These are phyloP conservation scores for Bergia puertoricense DNA, from an alignment of 92 coral and sea anemone species.

Conservation along the genomic window DNA sequence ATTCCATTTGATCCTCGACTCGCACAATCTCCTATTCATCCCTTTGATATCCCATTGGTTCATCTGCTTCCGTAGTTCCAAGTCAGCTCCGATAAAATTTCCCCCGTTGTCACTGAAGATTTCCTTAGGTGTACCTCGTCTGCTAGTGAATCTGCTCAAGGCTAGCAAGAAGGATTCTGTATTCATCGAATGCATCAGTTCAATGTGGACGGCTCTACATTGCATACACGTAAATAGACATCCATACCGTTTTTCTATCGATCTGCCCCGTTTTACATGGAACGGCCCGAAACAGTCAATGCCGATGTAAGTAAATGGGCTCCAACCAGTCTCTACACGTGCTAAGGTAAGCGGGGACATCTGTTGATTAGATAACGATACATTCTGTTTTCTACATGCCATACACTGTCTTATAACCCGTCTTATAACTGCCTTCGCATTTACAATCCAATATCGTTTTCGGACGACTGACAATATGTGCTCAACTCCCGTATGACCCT, in stretches of 20 bases:
- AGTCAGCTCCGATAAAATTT: no score
- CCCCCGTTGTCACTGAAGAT: background rate
- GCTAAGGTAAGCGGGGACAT: background rate
- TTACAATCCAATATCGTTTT: background rate
- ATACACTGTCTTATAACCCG: background rate
- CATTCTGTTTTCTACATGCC: background rate
- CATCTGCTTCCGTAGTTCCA: background rate
- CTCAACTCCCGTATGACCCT: background rate
- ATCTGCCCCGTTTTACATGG: background rate
- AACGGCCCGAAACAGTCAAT: background rate
- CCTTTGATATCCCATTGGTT: background rate
- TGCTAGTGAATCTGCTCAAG: background rate
- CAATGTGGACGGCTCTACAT: no score
- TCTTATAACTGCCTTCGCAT: background rate
- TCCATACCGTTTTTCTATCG: background rate
- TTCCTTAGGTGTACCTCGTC: background rate
- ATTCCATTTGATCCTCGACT: background rate
- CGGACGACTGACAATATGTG: no score
- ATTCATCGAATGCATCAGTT: no score
- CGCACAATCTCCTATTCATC: background rate
- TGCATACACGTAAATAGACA: no score
- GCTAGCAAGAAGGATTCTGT: no score
- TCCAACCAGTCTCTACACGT: background rate
- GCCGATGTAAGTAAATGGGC: background rate
- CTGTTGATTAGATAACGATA: no score